phyloP scores from a whole-genome alignment of 1,140 invertebrate species.

The Elysia chlorotica region DNA sequence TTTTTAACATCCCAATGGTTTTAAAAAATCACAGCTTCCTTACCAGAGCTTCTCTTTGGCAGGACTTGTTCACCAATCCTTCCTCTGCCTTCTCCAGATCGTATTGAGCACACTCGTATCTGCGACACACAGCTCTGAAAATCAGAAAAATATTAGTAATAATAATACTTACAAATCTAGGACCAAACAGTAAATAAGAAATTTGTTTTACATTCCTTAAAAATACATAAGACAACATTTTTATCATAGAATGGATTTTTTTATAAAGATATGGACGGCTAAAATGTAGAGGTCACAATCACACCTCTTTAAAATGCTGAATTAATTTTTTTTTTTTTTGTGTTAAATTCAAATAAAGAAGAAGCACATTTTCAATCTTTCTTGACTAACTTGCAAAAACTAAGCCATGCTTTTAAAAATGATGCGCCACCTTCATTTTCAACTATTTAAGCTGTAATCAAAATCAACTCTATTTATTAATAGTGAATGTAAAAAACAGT shows the following conservation, averaged over 20 bases:
- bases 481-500: neutral
- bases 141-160: neutral
- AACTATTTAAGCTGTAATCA: no score
- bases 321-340: no score
- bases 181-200: neutral
- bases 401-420: neutral
- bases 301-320: no score
- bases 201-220: neutral
- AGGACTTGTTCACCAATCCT: constrained; percentile 64
- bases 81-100: constrained; percentile 75
- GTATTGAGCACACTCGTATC: constrained; percentile 76
- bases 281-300: neutral
- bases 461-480: no score
- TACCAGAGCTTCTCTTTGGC: constrained; percentile 68
- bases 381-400: neutral
- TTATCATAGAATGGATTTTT: neutral
- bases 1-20: no score
- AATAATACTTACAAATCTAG: neutral
- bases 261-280: neutral
- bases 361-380: no score
- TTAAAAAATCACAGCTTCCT: no score
- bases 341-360: no score
- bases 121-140: constrained; percentile 70
- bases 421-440: neutral
- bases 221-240: no score